Base-by-base conservation (phyloP, 2,888 invertebrate genomes). In the Fragum fragum region DNA sequence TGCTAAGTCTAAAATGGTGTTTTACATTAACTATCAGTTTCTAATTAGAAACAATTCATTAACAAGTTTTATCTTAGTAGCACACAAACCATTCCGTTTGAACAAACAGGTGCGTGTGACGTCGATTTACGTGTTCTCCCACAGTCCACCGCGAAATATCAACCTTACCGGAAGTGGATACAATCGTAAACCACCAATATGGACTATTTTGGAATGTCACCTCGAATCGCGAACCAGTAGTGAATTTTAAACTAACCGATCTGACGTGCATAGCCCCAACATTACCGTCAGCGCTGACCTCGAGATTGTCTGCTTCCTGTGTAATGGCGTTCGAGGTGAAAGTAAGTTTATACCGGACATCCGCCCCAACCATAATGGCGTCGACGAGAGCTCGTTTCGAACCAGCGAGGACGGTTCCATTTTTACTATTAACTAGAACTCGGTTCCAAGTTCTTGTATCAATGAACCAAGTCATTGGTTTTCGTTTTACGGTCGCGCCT, bases 401-500 rank as follows among this genome's bases (percentile, higher is more conserved):
- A 11, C 86, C 86, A 11, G 83, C 83, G 1, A 81, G 39, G 21
- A 81, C 71, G 0, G 52, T 63, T 6, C 86, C 86, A 21, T 81
- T 74, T 52, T 74, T 73, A 39, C 83, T 79, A 26, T 83, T 82
- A 1, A 81, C 79, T 16, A 83, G 53, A 47, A 86, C 86, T n/a
- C 83, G 29, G 55, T 83, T 83, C 86, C 86, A 86, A 0, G 83
- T 86, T 23, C 83, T 53, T 0, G 86, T 86, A 53, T 86, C 86
- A 16, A 86, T 86, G 61, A 83, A 86, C 86, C 86, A 86, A 5
- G 86, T 81, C 86, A 86, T 86, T 18, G 83, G 81, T 53, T 86
- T 83, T 59, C 72, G 78, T 57, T 76, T 79, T 6, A 79, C 59
- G 7, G 73, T 81, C 5, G 75, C 66, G 6, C 86, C 86, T 47